Evolutionary conservation across 2,113 vertebrate genomes (phyloP).

Genomic region (Cygnus buccinator): DNA sequence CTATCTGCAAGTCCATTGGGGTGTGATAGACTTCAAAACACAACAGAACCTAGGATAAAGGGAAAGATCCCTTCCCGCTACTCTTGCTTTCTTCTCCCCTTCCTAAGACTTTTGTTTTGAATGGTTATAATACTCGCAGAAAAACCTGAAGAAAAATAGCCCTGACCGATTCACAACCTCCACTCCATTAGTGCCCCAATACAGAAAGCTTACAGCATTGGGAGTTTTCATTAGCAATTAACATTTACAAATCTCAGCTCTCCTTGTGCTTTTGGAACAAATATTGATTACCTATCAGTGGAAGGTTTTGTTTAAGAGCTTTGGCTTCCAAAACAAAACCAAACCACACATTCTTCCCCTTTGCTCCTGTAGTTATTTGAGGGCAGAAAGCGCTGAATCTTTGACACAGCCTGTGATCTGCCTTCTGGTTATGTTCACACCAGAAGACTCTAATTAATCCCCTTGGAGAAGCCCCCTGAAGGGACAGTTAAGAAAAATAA

Average conservation of each 20-base stretch:
- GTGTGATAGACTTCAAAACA: neutral
- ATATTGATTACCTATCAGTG: neutral
- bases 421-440: neutral
- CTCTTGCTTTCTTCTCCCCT: neutral
- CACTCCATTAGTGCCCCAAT: neutral
- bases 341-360: neutral
- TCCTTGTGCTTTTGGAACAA: neutral
- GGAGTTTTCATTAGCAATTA: neutral
- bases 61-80: neutral
- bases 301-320: neutral
- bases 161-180: neutral
- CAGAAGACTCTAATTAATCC: neutral
- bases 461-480: neutral
- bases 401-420: neutral
- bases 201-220: neutral
- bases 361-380: neutral
- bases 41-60: neutral
- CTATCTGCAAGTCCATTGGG: neutral
- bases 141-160: neutral
- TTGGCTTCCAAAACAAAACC: neutral
- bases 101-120: neutral
- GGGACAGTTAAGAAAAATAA: neutral
- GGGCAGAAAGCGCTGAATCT: neutral
- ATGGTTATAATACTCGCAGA: neutral
- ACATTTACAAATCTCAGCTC: neutral